These are phyloP conservation scores for Myzus persicae DNA, from an alignment of 1,140 invertebrate species.

Conservation along the genomic window DNA sequence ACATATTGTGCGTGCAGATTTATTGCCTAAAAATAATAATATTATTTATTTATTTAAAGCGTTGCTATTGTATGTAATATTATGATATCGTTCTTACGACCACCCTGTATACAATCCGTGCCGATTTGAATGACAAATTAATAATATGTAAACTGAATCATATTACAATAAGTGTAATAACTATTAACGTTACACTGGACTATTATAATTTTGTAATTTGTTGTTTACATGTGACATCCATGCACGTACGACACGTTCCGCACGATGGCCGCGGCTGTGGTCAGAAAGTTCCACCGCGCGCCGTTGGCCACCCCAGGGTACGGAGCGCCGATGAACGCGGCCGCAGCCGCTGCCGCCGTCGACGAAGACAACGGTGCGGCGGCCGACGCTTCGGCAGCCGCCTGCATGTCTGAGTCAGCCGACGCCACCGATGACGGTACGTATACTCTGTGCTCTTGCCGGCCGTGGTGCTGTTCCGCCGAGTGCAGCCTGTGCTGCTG, in stretches of 20 bases:
- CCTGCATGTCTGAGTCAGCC: conserved; percentile 62
- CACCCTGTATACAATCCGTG: conserved; percentile 8
- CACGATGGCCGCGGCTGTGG: conserved; percentile 74
- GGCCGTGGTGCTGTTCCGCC: neutral
- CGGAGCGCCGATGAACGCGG: conserved; percentile 63
- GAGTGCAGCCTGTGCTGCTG: conserved; percentile 48
- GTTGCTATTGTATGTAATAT: neutral
- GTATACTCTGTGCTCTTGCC: conserved; percentile 34
- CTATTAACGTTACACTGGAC: too few relatives aligned
- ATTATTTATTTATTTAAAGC: neutral
- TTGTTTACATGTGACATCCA: conserved; percentile 72
- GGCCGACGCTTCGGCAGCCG: conserved; percentile 63
- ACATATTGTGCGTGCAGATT: neutral
- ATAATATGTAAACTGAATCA: neutral
- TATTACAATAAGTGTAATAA: neutral
- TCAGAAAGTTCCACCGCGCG: conserved; percentile 67
- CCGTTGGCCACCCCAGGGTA: conserved; percentile 65
- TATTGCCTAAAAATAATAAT: neutral
- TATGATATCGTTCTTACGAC: neutral
- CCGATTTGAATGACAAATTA: too few relatives aligned
- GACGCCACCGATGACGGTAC: conserved; percentile 24
- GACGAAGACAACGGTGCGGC: neutral
- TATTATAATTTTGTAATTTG: neutral
- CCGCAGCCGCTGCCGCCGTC: neutral
- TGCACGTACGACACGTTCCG: conserved; percentile 78